These are phyloP conservation scores for Poliocrania exsul DNA, from an alignment of 2,797 vertebrate species.

Conservation along the genomic window DNA sequence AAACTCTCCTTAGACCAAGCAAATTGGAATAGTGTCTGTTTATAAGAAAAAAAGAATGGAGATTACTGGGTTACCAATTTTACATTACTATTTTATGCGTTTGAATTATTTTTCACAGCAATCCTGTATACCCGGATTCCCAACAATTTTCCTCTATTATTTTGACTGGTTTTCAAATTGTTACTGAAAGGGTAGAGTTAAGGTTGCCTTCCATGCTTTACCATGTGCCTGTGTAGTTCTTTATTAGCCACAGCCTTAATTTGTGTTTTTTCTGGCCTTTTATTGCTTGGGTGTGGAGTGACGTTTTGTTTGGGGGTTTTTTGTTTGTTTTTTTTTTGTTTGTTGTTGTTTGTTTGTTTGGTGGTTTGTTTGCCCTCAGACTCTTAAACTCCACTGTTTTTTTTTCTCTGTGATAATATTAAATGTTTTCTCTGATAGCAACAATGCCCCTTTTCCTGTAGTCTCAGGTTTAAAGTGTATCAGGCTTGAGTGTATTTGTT, in stretches of 20 bases:
- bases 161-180: background rate
- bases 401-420: background rate
- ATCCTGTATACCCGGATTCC: background rate
- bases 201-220: background rate
- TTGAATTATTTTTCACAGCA: background rate
- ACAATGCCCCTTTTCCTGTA: background rate
- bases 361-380: background rate
- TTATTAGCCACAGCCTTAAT: background rate
- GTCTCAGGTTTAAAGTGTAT: slow-evolving; percentile 28
- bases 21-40: background rate
- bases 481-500: slow-evolving; percentile 11
- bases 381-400: background rate
- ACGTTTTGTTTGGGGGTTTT: background rate
- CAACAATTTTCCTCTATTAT: background rate
- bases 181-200: background rate
- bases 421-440: background rate
- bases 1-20: background rate
- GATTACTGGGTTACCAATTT: background rate
- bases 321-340: background rate
- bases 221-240: background rate
- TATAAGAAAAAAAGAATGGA: background rate
- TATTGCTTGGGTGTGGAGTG: background rate
- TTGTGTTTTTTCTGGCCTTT: background rate
- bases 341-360: background rate
- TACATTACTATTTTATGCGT: background rate